These are phyloP conservation scores for Berghia stephanieae DNA, from an alignment of 1,140 invertebrate genomes.

Conservation along the genomic window DNA sequence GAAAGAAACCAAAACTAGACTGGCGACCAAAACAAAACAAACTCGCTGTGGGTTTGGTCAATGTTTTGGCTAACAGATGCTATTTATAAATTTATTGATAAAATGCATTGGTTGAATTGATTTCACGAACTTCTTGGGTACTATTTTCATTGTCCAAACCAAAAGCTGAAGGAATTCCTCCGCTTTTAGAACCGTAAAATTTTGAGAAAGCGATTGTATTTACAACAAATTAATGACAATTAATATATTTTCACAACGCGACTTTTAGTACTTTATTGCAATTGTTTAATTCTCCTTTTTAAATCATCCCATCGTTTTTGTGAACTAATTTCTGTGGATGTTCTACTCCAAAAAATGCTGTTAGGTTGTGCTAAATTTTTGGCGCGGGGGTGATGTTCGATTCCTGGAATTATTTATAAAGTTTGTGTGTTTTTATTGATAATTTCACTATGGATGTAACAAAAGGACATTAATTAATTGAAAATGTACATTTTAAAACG, in stretches of 20 bases:
- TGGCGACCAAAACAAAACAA: too few species aligned
- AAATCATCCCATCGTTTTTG: not conserved
- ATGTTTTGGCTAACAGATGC: too few species aligned
- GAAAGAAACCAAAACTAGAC: too few species aligned
- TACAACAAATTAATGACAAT: constrained; percentile 23
- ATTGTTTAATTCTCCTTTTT: not conserved
- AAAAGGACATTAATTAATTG: constrained; percentile 27
- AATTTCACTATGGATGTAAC: constrained; percentile 32
- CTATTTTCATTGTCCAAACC: constrained; percentile 28
- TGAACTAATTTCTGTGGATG: constrained; percentile 31
- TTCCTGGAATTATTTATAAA: constrained; percentile 39
- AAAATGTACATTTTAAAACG: constrained; percentile 31
- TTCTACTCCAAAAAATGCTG: constrained; percentile 32
- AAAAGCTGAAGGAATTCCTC: not conserved
- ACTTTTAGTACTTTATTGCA: not conserved
- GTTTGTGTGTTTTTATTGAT: constrained; percentile 32
- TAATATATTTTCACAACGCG: constrained; percentile 21
- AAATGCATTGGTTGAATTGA: not conserved
- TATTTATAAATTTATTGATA: too few species aligned
- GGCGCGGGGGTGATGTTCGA: constrained; percentile 56
- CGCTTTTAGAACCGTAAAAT: constrained; percentile 17
- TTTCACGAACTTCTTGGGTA: constrained; percentile 11
- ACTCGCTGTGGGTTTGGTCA: too few species aligned
- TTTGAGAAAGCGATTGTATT: not conserved
- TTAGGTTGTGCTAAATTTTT: constrained; percentile 54